A percentile compares a stretch with the other conserved stretches of the same genome.
These are phyloP conservation scores for Verasper variegatus DNA, from an alignment of 2,113 vertebrate species.

Conservation along the genomic window DNA sequence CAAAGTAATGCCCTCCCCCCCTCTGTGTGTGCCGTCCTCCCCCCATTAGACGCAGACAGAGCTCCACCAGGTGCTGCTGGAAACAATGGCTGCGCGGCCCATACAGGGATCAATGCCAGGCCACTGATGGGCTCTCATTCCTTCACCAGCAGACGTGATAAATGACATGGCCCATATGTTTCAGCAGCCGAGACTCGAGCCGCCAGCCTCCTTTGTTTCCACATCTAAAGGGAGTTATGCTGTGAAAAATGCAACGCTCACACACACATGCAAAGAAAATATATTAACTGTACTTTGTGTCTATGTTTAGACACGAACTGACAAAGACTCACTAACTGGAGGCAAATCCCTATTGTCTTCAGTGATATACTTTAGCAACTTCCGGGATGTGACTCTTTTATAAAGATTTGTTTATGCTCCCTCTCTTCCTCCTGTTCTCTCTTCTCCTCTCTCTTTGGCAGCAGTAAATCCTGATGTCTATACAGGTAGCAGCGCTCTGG, in stretches of 20 bases:
- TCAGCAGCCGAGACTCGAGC: conserved; percentile 69
- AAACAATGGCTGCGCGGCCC: conserved; percentile 73
- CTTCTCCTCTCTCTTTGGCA: conserved; percentile 62
- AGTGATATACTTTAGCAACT: conserved; percentile 23
- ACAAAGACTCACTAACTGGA: conserved; percentile 46
- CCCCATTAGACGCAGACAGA: conserved; percentile 64
- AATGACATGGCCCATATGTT: conserved; percentile 80
- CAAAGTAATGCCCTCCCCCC: conserved; percentile 15
- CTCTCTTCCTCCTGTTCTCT: conserved; percentile 22
- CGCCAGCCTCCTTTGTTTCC: conserved; percentile 77
- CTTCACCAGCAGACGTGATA: conserved; percentile 79
- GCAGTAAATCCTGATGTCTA: conserved; percentile 78
- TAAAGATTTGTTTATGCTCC: conserved; percentile 9
- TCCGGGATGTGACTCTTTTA: conserved; percentile 41
- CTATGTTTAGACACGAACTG: conserved; percentile 17
- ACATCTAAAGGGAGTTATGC: conserved; percentile 69
- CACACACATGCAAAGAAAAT: conserved; percentile 37
- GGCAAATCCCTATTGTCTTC: conserved; percentile 34
- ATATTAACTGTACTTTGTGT: conserved; percentile 20
- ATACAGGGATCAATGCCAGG: conserved; percentile 77
- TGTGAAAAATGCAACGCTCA: conserved; percentile 55
- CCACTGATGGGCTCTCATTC: conserved; percentile 80
- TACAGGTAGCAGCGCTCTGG: conserved; percentile 77
- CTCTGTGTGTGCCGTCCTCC: conserved; percentile 31
- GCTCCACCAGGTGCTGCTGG: conserved; percentile 76